Conservation (phyloP, 1,140 invertebrate genomes). For the Neocloeon triangulifer region DNA sequence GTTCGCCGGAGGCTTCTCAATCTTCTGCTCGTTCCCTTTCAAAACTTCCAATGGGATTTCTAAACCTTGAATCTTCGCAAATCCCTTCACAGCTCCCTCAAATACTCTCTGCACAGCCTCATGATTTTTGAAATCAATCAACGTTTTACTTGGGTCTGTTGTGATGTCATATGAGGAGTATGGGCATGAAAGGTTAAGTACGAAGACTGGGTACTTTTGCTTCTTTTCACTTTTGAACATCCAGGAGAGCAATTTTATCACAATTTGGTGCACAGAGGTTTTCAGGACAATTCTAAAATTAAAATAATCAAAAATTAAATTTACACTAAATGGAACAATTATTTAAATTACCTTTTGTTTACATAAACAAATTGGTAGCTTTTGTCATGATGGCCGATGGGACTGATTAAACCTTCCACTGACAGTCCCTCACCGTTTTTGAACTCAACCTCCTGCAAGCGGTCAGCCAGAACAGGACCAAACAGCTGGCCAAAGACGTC, state of each 20-base stretch:
- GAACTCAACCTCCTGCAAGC: constrained; percentile 22
- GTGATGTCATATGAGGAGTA: constrained; percentile 28
- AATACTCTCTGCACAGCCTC: constrained; percentile 22
- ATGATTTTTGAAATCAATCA: constrained; percentile 36
- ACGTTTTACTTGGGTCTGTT: constrained; percentile 23
- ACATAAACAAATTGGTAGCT: constrained; percentile 34
- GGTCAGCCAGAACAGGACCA: constrained; percentile 17
- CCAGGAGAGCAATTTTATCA: constrained; percentile 21
- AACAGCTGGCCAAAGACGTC: constrained; percentile 26
- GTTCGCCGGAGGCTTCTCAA: too few relatives aligned
- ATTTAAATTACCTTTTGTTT: too few relatives aligned
- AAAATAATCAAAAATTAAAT: too few relatives aligned
- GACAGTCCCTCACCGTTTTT: constrained; percentile 23
- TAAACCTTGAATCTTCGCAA: too few relatives aligned
- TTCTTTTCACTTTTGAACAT: constrained; percentile 11
- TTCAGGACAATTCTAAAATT: constrained; percentile 24
- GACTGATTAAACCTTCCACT: constrained; percentile 27
- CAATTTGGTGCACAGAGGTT: constrained; percentile 23
- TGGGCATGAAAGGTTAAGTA: constrained; percentile 33
- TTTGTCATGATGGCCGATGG: constrained; percentile 18
- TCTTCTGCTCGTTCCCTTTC: too few relatives aligned
- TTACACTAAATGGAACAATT: too few relatives aligned
- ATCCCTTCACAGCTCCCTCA: constrained; percentile 21
- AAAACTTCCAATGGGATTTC: too few relatives aligned
- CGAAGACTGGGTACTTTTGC: constrained; percentile 25